Evolutionary conservation across 2,797 vertebrate species (phyloP).

Genomic region (Neoniphon sammara): DNA sequence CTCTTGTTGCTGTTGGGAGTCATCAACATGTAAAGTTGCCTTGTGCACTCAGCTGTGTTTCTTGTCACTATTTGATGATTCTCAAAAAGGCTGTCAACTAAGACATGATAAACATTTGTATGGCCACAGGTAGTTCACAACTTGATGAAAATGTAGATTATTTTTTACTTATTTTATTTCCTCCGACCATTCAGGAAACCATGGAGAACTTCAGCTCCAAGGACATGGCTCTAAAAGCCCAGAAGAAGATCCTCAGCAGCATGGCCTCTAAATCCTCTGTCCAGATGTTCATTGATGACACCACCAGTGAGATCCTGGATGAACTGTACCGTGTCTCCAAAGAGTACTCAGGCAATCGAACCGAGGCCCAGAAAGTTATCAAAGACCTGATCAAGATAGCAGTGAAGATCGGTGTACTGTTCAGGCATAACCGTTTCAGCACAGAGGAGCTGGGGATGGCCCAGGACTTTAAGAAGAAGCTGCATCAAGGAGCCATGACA

Average conservation of each 20-base stretch:
- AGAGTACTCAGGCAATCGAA: conserved; percentile 84
- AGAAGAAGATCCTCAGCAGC: conserved; percentile 92
- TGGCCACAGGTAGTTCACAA: neutral
- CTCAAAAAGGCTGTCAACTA: neutral
- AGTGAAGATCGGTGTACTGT: conserved; percentile 89
- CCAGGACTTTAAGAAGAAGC: conserved; percentile 88
- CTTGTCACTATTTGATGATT: neutral
- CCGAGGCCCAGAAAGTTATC: conserved; percentile 89
- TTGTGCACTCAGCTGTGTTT: neutral
- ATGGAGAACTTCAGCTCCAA: conserved; percentile 93
- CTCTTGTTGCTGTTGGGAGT: neutral
- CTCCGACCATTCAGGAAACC: conserved; percentile 54
- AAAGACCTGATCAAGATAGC: conserved; percentile 93
- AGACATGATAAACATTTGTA: too few species aligned
- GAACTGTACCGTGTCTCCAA: conserved; percentile 93
- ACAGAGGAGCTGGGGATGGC: conserved; percentile 85
- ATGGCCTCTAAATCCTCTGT: conserved; percentile 89
- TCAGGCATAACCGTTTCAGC: conserved; percentile 87
- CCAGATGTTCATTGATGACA: conserved; percentile 92
- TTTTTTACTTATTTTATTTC: neutral
- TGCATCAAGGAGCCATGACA: conserved; percentile 90
- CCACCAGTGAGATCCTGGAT: conserved; percentile 90
- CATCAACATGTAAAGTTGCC: neutral
- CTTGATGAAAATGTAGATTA: neutral
- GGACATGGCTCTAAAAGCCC: conserved; percentile 88